phyloP scores from a whole-genome alignment of 2,113 vertebrate species.

The Taurulus bubalis region DNA sequence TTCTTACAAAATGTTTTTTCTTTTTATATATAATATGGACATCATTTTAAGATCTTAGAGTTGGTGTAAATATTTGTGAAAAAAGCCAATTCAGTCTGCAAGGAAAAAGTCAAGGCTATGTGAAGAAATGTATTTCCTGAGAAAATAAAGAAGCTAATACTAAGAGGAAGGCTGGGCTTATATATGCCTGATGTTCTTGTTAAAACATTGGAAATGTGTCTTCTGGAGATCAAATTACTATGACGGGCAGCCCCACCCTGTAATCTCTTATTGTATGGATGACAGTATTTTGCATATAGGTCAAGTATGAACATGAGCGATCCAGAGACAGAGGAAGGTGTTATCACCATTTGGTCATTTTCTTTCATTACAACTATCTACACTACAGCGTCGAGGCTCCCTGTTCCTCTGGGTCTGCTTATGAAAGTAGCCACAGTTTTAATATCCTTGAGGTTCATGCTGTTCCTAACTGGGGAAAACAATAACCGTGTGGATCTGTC shows the following conservation, averaged over 20 bases:
- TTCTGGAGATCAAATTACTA: conserved; percentile 1
- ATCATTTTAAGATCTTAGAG: background rate
- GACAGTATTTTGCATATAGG: background rate
- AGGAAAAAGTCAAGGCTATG: background rate
- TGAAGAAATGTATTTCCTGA: background rate
- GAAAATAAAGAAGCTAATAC: background rate
- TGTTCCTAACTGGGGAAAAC: conserved; percentile 49
- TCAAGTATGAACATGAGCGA: conserved; percentile 1
- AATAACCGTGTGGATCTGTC: conserved; percentile 43
- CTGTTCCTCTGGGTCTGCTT: conserved; percentile 42
- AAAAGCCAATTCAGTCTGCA: background rate
- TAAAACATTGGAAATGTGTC: conserved; percentile 5
- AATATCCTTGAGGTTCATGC: conserved; percentile 53
- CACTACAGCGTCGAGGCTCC: background rate
- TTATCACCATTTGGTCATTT: conserved; percentile 17
- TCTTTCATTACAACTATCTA: conserved; percentile 35
- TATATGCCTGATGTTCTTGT: background rate
- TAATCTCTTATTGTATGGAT: background rate
- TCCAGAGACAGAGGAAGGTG: background rate
- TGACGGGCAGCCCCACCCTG: background rate
- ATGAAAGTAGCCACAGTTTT: conserved; percentile 52
- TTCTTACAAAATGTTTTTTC: background rate
- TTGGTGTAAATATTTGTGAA: background rate
- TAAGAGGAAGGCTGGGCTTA: background rate
- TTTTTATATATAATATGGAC: too few relatives aligned